Conservation (phyloP, 2,797 vertebrate species). For the Microctenopoma steveboyesi region DNA sequence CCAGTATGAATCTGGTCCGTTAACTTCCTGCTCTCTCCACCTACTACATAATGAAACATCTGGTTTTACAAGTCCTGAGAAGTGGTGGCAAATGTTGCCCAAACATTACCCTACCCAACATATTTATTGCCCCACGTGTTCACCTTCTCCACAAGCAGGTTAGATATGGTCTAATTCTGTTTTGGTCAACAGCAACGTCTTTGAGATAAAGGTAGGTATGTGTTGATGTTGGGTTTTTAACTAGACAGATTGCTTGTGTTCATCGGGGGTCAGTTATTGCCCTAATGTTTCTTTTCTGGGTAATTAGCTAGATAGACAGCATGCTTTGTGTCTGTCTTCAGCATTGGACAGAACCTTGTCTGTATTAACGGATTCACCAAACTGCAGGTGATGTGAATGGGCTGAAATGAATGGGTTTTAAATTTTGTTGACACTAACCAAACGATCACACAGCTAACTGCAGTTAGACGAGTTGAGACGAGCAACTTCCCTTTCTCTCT, state of each 20-base stretch:
- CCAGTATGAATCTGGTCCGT: no score
- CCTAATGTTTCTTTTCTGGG: neutral
- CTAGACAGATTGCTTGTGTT: neutral
- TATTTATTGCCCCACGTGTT: neutral
- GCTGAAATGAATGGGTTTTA: neutral
- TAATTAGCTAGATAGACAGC: neutral
- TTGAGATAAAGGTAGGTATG: neutral
- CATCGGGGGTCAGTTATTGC: neutral
- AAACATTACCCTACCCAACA: neutral
- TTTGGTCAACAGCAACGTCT: neutral
- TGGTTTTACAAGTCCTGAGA: neutral
- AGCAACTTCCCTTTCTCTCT: conserved; percentile 59
- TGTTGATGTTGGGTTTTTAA: neutral
- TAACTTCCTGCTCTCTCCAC: no score
- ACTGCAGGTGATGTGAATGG: neutral
- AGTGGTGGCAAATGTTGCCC: neutral
- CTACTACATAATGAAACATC: neutral
- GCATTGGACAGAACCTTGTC: neutral
- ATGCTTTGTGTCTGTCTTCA: neutral
- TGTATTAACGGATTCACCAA: neutral
- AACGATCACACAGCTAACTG: conserved; percentile 18
- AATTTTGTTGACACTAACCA: conserved; percentile 7
- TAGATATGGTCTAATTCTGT: conserved; percentile 7
- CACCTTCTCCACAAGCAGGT: neutral
- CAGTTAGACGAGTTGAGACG: conserved; percentile 33